A percentile compares a stretch with the other conserved stretches of the same genome.
These are phyloP conservation scores for Platyrinchus mystaceus DNA, from an alignment of 2,797 vertebrate species.

Conservation along the genomic window DNA sequence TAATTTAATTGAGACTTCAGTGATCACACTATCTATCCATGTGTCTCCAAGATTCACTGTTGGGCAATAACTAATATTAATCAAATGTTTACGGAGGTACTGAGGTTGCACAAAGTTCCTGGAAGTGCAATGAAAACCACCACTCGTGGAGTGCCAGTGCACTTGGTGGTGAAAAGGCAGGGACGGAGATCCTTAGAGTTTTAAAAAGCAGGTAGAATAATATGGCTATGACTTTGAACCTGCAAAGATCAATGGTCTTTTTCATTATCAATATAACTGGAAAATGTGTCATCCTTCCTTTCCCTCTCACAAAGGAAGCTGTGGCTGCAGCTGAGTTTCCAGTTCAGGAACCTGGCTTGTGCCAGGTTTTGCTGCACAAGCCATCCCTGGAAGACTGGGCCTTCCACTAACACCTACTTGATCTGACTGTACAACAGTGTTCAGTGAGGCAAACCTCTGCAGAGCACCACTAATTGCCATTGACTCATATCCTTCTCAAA, in stretches of 20 bases:
- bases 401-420: fast-evolving
- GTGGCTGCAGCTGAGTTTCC: neutral
- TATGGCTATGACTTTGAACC: neutral
- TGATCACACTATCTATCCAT: neutral
- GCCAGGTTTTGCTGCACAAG: neutral
- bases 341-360: neutral
- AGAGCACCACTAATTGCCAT: neutral
- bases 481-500: neutral
- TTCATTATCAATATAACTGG: neutral
- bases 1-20: neutral
- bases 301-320: neutral
- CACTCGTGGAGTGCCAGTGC: neutral
- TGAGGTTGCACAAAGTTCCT: neutral
- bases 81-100: neutral
- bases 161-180: neutral
- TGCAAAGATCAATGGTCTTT: neutral
- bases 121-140: neutral
- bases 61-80: neutral
- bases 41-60: neutral
- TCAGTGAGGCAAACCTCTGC: neutral
- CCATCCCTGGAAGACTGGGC: neutral
- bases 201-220: neutral
- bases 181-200: neutral
- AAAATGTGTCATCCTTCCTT: neutral
- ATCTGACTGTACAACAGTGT: neutral